Evolutionary conservation across 2,797 vertebrate species (phyloP), one percentile per base, ranked within the genome.

Genomic region (Spinus olivaceus): DNA sequence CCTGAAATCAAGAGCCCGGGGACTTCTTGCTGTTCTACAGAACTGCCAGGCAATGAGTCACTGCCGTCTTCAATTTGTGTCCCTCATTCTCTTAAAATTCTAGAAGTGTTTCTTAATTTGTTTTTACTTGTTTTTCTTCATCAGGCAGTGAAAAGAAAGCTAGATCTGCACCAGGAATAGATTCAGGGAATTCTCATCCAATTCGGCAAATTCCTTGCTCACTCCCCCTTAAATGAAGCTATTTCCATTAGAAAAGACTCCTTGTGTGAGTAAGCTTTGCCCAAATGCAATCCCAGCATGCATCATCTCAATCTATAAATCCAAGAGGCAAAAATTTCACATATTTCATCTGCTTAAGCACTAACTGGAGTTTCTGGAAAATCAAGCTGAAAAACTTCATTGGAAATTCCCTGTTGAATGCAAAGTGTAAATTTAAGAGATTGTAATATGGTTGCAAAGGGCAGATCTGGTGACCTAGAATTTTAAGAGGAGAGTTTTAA

Each of bases 101-200:
- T 63, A 28, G 25, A 88, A 86, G 79, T 47, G 72, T 33, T 92
- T 76, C 92, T 86, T 90, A 86, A 83, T 91, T 94, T 95, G 87
- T 94, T 96, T 96, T 94, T 39, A 49, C 89, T 96, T 94, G 76
- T 89, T 96, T 96, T 96, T 89, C 89, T 94, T 92, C 95, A 94
- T 86, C 72, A 90, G 44, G 81, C 81, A 56, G 49, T 91, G 84
- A 93, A 96, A 94, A 91, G 82, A 73, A 88, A 79, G 80, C 67
- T 76, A 83, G 59, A 90, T 91, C 53, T 83, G 57, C 39, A 74
- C 79, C 66, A 88, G 85, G 73, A 92, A 95, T 95, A 95, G 88
- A 92, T 53, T 79, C 44, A 63, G 95, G 90, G 95, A 94, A 90
- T 94, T 95, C 93, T 94, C 78, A 84, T 81, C 86, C 93, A 92